A percentile compares a stretch with the other conserved stretches of the same genome.
These are phyloP conservation scores for Phlogophora meticulosa DNA, from an alignment of 2,888 invertebrate genomes.

Conservation along the genomic window DNA sequence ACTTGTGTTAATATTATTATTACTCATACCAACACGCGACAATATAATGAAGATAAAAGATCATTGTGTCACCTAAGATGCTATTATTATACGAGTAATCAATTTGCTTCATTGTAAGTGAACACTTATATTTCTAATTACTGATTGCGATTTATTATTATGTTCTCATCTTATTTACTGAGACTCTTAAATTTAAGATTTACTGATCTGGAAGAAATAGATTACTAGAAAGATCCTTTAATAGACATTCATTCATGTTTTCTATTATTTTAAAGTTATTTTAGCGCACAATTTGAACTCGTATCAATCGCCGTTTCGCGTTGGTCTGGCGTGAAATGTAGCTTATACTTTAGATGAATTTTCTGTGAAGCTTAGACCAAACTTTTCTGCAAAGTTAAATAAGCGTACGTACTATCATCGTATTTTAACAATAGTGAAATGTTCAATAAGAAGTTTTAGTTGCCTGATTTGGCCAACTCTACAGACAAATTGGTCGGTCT, in stretches of 20 bases:
- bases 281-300: no score
- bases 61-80: conserved; percentile 54
- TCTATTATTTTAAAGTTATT: no score
- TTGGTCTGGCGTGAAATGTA: no score
- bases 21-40: conserved; percentile 45
- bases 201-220: neutral
- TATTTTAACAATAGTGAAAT: no score
- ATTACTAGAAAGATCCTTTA: neutral
- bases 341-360: no score
- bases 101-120: conserved; percentile 38
- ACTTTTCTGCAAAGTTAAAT: no score
- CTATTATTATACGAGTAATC: conserved; percentile 51
- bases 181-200: neutral
- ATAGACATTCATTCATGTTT: neutral
- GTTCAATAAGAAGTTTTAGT: no score
- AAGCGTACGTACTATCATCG: no score
- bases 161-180: conserved; percentile 2
- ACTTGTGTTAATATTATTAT: conserved; percentile 39
- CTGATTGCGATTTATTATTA: conserved; percentile 5
- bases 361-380: no score
- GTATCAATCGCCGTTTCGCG: no score
- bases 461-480: no score
- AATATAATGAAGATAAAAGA: conserved; percentile 54
- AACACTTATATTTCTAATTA: conserved; percentile 38
- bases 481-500: no score